These are phyloP conservation scores for Semaprochilodus insignis DNA, from an alignment of 2,797 vertebrate species.

Conservation along the genomic window DNA sequence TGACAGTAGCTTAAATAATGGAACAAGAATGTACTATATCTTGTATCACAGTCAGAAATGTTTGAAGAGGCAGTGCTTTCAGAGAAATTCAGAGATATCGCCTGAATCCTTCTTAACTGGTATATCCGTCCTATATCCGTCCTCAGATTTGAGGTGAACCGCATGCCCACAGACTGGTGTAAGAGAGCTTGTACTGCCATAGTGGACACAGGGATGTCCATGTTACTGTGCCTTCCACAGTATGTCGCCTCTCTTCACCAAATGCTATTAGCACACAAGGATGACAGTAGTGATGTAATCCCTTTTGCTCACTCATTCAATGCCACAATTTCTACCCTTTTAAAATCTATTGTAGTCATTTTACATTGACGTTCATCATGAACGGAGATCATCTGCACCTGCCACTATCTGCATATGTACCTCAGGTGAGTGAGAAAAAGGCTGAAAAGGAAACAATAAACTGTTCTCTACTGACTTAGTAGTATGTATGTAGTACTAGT, in stretches of 20 bases:
- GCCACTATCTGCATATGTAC: slow-evolving; percentile 29
- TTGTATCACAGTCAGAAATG: slow-evolving; percentile 44
- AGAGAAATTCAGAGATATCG: no score
- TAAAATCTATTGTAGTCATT: neutral
- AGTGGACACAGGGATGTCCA: slow-evolving; percentile 74
- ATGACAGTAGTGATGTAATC: slow-evolving; percentile 65
- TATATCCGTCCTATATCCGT: neutral
- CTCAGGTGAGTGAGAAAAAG: slow-evolving; percentile 20
- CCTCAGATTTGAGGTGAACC: slow-evolving; percentile 69
- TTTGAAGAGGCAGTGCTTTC: slow-evolving; percentile 7
- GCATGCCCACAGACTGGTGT: slow-evolving; percentile 63
- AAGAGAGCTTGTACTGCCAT: slow-evolving; percentile 74
- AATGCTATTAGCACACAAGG: slow-evolving; percentile 37
- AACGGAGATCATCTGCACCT: slow-evolving; percentile 52
- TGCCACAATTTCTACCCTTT: neutral
- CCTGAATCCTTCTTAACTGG: neutral
- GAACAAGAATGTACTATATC: neutral
- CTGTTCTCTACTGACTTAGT: neutral
- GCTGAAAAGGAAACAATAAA: neutral
- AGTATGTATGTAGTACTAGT: no score
- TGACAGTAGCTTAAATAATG: neutral
- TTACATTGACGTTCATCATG: slow-evolving; percentile 48
- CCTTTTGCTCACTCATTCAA: neutral
- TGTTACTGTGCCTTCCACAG: slow-evolving; percentile 67
- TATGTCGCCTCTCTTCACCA: slow-evolving; percentile 61